A percentile compares a stretch with the other conserved stretches of the same genome.
These are phyloP conservation scores for Oopsacas minuta DNA, from an alignment of 37 sponge, comb jelly and placozoan genomes.

Conservation along the genomic window DNA sequence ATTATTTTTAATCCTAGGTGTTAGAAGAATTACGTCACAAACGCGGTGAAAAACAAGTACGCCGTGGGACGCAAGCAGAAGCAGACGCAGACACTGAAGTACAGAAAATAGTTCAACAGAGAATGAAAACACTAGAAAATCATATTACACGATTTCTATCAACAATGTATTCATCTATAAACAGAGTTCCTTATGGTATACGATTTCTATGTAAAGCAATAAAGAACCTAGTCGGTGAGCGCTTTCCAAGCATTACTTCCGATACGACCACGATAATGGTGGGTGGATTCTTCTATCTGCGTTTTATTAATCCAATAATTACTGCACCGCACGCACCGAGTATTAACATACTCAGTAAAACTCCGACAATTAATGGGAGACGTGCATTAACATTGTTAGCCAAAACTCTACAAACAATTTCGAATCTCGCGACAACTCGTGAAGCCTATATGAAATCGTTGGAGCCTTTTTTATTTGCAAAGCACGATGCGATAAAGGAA, in stretches of 20 bases:
- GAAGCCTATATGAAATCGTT: slow-evolving; percentile 61
- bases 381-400: slow-evolving; percentile 30
- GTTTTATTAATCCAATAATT: slow-evolving; percentile 73
- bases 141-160: neutral
- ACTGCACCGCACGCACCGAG: slow-evolving; percentile 54
- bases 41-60: neutral
- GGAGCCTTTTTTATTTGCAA: slow-evolving; percentile 47
- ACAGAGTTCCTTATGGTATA: slow-evolving; percentile 71
- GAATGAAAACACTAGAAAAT: slow-evolving; percentile 11
- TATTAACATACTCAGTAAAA: neutral
- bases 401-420: slow-evolving; percentile 63
- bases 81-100: slow-evolving; percentile 7
- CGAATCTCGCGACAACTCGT: slow-evolving; percentile 50
- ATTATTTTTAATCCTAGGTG: too few species aligned
- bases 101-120: neutral
- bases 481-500: slow-evolving; percentile 53
- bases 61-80: neutral
- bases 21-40: slow-evolving; percentile 13
- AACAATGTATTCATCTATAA: slow-evolving; percentile 19
- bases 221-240: slow-evolving; percentile 27
- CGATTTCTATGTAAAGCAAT: slow-evolving; percentile 87
- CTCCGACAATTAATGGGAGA: neutral
- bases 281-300: slow-evolving; percentile 75
- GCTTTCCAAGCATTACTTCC: slow-evolving; percentile 49
- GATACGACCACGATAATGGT: slow-evolving; percentile 61